Base-by-base conservation (phyloP, 2,888 invertebrate genomes). In the Hanleya hanleyi region DNA sequence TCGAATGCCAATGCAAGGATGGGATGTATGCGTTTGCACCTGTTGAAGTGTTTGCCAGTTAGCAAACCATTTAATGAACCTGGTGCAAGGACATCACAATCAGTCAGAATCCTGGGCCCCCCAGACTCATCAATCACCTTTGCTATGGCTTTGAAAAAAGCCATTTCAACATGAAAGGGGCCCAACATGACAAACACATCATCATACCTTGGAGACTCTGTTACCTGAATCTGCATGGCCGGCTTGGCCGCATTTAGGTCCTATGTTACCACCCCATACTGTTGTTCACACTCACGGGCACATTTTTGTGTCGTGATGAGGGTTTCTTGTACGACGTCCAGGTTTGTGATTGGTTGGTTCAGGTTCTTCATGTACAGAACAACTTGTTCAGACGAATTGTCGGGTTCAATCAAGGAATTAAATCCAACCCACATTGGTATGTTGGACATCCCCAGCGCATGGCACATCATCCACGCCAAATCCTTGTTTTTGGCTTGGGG, bases 181-280 rank as follows among this genome's bases (percentile, higher is more conserved):
- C 81, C 81, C n/a, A 74, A 74, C 49, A 70, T 76, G 36, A 77
- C 75, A 69, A 80, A 82, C 5, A 81, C 29, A 62, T 80, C 79
- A 70, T 82, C 74, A 70, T 62, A 82, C 62, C 15, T 57, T 35
- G 79, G 77, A 0, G 70, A 51, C 41, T 81, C 78, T 32, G 26
- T 61, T 15, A 32, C 68, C 65, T 82, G 79, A 12, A 81, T 80
- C 67, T 81, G 77, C 66, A 72, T 66, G 6, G 78, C 79, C 18
- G 74, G 74, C 49, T 79, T 79, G 26, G 79, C 77, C 57, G 66
- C 69, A 38, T 67, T 67, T 18, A 79, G 41, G 38, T 79, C 78
- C 57, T 79, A 79, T 32, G 67, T 73, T 9, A 79, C 76, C n/a
- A 79, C 38, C 7, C 62, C 72, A 65, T 69, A 77, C 32, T 70